phyloP scores from a whole-genome alignment of 1,140 invertebrate genomes.

The Teleopsis dalmanni region DNA sequence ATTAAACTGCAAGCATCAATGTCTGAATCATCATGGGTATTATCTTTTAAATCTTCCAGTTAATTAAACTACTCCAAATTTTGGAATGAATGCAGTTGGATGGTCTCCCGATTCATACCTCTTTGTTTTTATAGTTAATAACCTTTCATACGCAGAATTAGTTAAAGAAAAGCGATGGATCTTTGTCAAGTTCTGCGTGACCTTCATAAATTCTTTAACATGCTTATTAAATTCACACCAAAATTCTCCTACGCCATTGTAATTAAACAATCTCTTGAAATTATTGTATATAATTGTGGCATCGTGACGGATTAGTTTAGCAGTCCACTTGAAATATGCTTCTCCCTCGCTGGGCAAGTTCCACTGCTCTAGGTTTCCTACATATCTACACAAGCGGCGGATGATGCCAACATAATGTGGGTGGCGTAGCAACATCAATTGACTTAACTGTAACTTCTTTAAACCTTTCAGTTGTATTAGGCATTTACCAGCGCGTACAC shows the following conservation, averaged over 20 bases:
- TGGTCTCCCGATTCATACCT: too few species aligned
- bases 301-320: slow-evolving; percentile 57
- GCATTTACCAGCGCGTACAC: slow-evolving; percentile 58
- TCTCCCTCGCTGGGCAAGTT: slow-evolving; percentile 56
- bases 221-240: slow-evolving; percentile 53
- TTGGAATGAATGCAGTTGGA: too few species aligned
- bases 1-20: not conserved
- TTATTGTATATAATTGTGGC: slow-evolving; percentile 58
- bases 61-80: not conserved
- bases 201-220: slow-evolving; percentile 50
- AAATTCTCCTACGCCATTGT: slow-evolving; percentile 48
- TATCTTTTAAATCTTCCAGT: not conserved
- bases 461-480: slow-evolving; percentile 53
- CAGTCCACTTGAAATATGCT: slow-evolving; percentile 56
- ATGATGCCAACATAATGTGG: slow-evolving; percentile 72
- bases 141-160: slow-evolving; percentile 6
- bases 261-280: slow-evolving; percentile 51
- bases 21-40: not conserved
- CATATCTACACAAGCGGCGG: slow-evolving; percentile 60
- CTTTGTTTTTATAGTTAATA: slow-evolving; percentile 7
- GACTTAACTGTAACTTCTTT: slow-evolving; percentile 58
- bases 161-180: slow-evolving; percentile 10
- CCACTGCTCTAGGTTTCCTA: slow-evolving; percentile 68
- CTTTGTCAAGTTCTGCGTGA: slow-evolving; percentile 51
- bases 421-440: slow-evolving; percentile 79